Conservation (phyloP, 2,888 invertebrate species). For the Salticus scenicus region DNA sequence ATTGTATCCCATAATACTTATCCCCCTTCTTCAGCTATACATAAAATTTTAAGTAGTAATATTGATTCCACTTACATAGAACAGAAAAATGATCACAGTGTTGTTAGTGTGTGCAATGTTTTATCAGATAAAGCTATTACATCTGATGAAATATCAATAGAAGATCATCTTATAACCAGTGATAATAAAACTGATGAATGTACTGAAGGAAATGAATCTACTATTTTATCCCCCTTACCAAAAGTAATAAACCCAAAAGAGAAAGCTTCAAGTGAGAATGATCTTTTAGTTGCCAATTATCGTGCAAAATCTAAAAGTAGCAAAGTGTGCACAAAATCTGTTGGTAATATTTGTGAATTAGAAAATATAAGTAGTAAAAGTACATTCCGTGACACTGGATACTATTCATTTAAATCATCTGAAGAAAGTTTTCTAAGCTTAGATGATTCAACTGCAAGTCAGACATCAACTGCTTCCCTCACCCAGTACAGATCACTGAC, state of each 20-base stretch:
- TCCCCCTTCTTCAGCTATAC: conserved; percentile 50
- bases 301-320: conserved; percentile 50
- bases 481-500: conserved; percentile 61
- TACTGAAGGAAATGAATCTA: conserved; percentile 15
- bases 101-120: conserved; percentile 48
- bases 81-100: conserved; percentile 46
- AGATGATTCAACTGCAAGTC: conserved; percentile 67
- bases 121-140: conserved; percentile 8
- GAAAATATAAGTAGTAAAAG: conserved; percentile 65
- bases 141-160: background rate
- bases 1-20: conserved; percentile 65
- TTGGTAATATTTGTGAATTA: conserved; percentile 70
- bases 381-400: conserved; percentile 71
- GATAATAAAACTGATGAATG: background rate
- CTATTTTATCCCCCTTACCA: conserved; percentile 44
- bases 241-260: conserved; percentile 70
- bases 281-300: conserved; percentile 68
- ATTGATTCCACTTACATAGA: conserved; percentile 57
- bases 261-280: conserved; percentile 71
- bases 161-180: background rate
- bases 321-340: conserved; percentile 70
- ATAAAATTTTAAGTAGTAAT: conserved; percentile 64
- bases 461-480: conserved; percentile 66
- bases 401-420: conserved; percentile 71
- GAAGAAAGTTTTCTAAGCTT: conserved; percentile 71